phyloP scores from a whole-genome alignment of 2,797 vertebrate species.

The Enteromius mattozi region DNA sequence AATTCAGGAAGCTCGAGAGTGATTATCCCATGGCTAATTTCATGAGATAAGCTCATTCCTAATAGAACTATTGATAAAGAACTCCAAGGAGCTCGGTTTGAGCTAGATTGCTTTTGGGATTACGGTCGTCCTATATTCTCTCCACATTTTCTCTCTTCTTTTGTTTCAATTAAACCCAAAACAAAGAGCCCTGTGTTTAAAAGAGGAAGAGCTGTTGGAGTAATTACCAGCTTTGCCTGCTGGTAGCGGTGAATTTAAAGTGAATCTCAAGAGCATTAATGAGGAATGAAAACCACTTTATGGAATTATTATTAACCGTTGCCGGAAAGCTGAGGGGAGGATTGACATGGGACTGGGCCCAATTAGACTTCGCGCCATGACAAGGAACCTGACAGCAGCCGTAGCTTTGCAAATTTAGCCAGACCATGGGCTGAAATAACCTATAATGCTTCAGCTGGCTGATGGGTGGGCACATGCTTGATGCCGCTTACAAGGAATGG shows the following conservation, averaged over 20 bases:
- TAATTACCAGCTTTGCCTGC: constrained; percentile 75
- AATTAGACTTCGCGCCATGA: constrained; percentile 59
- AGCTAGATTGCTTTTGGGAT: constrained; percentile 68
- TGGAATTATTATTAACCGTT: constrained; percentile 66
- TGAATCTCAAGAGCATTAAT: constrained; percentile 71
- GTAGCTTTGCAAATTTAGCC: constrained; percentile 53
- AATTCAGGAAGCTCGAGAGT: constrained; percentile 58
- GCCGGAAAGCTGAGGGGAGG: constrained; percentile 60
- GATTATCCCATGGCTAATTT: constrained; percentile 66
- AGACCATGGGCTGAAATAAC: constrained; percentile 39
- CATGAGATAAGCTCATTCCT: constrained; percentile 63
- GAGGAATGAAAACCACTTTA: constrained; percentile 68
- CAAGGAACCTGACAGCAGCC: constrained; percentile 55
- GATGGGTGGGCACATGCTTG: constrained; percentile 36
- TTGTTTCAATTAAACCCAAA: constrained; percentile 70
- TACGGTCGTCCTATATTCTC: constrained; percentile 57
- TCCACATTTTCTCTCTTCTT: constrained; percentile 56
- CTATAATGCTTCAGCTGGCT: constrained; percentile 43
- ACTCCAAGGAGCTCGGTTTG: constrained; percentile 62
- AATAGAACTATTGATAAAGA: constrained; percentile 63
- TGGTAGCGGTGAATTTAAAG: constrained; percentile 70
- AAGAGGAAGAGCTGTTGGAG: constrained; percentile 69
- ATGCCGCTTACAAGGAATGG: constrained; percentile 48
- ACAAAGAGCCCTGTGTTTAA: constrained; percentile 70
- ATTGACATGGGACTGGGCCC: constrained; percentile 60